A percentile compares a stretch with the other conserved stretches of the same genome.
These are phyloP conservation scores for Cryptocephalus primarius DNA, from an alignment of 2,888 invertebrate species.

Conservation along the genomic window DNA sequence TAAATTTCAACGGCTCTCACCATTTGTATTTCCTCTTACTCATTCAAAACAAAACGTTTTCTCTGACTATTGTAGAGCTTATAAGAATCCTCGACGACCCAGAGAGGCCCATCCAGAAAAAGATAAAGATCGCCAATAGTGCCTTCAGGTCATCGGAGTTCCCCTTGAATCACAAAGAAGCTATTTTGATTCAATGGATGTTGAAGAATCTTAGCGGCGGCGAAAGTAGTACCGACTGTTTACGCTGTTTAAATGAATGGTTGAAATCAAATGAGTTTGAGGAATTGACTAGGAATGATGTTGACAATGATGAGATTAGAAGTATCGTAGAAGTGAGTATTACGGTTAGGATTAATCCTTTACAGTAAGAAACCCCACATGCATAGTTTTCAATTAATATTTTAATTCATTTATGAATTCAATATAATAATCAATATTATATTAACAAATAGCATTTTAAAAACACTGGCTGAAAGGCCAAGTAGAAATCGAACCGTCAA, in stretches of 20 bases:
- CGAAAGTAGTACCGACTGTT: constrained; percentile 11
- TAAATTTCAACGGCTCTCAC: too few species aligned
- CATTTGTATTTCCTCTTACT: too few species aligned
- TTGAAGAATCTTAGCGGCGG: constrained; percentile 8
- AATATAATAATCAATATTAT: too few species aligned
- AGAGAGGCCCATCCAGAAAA: constrained; percentile 24
- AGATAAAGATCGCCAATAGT: constrained; percentile 26
- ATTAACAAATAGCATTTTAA: too few species aligned
- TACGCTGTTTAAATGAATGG: constrained; percentile 21
- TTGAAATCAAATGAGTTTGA: constrained; percentile 21
- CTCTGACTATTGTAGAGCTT: constrained; percentile 22
- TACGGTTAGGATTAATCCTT: neutral
- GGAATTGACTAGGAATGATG: constrained; percentile 21
- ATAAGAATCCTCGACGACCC: constrained; percentile 19
- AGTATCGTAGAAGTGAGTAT: constrained; percentile 10
- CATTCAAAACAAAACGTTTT: too few species aligned
- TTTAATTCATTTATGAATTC: too few species aligned
- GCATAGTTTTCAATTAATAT: too few species aligned
- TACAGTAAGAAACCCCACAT: too few species aligned
- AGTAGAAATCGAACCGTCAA: too few species aligned
- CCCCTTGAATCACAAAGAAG: constrained; percentile 20
- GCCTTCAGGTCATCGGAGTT: constrained; percentile 23
- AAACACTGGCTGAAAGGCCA: too few species aligned
- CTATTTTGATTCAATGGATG: constrained; percentile 24
- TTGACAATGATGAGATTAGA: constrained; percentile 20